Base-by-base conservation (phyloP, 2,797 vertebrate species). In the Atherinosoma microstoma region DNA sequence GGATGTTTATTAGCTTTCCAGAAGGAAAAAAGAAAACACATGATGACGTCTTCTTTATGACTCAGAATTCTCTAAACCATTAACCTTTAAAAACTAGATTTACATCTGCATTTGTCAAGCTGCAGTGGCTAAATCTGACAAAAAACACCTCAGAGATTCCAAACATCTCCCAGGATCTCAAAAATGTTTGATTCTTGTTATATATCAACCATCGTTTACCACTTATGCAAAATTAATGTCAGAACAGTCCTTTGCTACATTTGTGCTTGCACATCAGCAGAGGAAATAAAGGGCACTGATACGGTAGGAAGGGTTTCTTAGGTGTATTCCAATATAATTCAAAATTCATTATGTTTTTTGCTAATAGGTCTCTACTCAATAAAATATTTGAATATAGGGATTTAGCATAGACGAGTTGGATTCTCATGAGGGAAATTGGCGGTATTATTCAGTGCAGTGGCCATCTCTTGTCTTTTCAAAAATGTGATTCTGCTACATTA, bases 41-140 rank as follows among this genome's bases (percentile, higher is more conserved):
- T 69, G 71, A 84, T 71, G 82, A 79, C 75, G 80, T 67, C 75
- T 78, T 68, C 76, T 90, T 79, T 83, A 88, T 84, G 81, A 85
- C 82, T 86, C 30, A 7, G 83, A 89, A 89, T 85, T 85, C 82
- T 91, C 87, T 27, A 74, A 89, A 90, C 86, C 83, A 89, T 91
- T 91, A 91, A 92, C 88, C 91, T 92, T 92, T 93, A 87, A 79
- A 89, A 90, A 90, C 86, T 51, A 32, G 90, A 89, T 92, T 90
- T 88, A 87, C 87, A 88, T 89, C 79, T 84, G 65, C 87, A 88
- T 91, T 89, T 78, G 76, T 89, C 84, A 87, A 76, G 82, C 84
- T 83, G 77, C 77, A 56, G 65, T 1, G 63, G 68, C 62, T 87
- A 81, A 90, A 89, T 77, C 71, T 75, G 83, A 82, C 86, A 85